Percentiles rank a stretch among this genome's conserved stretches.
These are phyloP conservation scores for Sebastiscus tertius DNA, from an alignment of 2,797 vertebrate species.

Conservation along the genomic window DNA sequence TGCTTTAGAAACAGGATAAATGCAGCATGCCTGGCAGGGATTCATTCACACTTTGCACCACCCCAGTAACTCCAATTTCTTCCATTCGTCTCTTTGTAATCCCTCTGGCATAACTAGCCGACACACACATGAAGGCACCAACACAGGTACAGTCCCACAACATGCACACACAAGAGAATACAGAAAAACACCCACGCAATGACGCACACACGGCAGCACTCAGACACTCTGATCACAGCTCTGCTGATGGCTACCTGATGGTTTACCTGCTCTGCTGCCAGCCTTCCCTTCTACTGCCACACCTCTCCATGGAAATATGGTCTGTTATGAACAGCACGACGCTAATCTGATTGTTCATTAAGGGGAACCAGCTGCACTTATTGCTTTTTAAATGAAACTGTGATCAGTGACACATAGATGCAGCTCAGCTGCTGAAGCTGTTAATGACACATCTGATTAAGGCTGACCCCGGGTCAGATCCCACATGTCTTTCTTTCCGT, in stretches of 20 bases:
- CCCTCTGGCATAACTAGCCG: background rate
- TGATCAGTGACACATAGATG: conserved; percentile 52
- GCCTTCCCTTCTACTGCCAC: background rate
- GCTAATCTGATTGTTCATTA: conserved; percentile 44
- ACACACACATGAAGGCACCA: background rate
- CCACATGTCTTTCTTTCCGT: conserved; percentile 11
- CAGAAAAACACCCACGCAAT: conserved; percentile 24
- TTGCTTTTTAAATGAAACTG: conserved; percentile 65
- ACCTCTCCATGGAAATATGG: conserved; percentile 44
- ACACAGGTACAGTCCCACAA: background rate
- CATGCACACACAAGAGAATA: background rate
- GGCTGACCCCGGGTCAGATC: conserved; percentile 45
- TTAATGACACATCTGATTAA: conserved; percentile 61
- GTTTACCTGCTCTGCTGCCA: conserved; percentile 34
- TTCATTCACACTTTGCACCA: conserved; percentile 9
- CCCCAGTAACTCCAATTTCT: conserved; percentile 15
- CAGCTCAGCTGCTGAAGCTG: conserved; percentile 23
- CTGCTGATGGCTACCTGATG: conserved; percentile 30
- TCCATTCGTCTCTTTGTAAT: conserved; percentile 36
- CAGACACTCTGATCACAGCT: conserved; percentile 24
- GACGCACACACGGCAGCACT: conserved; percentile 28
- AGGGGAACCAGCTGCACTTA: conserved; percentile 32
- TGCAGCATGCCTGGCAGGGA: background rate
- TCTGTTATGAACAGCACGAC: conserved; percentile 29
- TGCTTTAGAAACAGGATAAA: conserved; percentile 8